Evolutionary conservation across 1,140 invertebrate species (phyloP).

Genomic region (Drosophila teissieri): DNA sequence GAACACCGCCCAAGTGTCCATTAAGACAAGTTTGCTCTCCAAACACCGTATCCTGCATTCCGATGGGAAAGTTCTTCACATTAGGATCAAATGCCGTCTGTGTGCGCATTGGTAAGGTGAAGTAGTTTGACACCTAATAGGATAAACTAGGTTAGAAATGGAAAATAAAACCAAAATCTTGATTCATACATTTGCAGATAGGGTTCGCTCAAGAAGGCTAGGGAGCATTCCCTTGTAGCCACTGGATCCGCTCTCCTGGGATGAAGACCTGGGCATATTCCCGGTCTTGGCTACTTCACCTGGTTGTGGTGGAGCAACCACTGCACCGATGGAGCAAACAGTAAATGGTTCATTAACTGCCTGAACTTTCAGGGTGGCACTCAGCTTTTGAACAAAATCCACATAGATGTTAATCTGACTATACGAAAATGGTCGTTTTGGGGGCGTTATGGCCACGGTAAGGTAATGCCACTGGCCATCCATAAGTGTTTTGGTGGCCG

Average conservation of each 20-base stretch:
- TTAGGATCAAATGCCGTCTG: constrained; percentile 85
- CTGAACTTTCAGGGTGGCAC: constrained; percentile 87
- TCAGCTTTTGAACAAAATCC: constrained; percentile 87
- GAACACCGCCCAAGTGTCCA: constrained; percentile 86
- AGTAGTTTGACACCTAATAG: constrained; percentile 85
- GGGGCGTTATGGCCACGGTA: constrained; percentile 86
- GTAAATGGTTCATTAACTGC: constrained; percentile 86
- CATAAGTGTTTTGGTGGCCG: constrained; percentile 85
- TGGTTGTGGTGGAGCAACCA: constrained; percentile 51
- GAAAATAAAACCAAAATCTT: neutral
- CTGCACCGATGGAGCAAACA: constrained; percentile 85
- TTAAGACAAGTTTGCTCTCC: constrained; percentile 85
- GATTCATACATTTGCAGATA: constrained; percentile 76
- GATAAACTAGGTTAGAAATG: neutral
- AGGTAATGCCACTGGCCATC: constrained; percentile 88
- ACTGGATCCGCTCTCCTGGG: constrained; percentile 58
- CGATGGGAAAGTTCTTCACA: constrained; percentile 85
- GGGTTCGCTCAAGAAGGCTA: constrained; percentile 78
- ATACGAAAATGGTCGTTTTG: constrained; percentile 87
- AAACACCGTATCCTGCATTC: constrained; percentile 86
- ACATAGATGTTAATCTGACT: constrained; percentile 88
- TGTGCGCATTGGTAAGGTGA: constrained; percentile 83
- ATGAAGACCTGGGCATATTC: constrained; percentile 59
- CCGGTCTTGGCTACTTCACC: constrained; percentile 41
- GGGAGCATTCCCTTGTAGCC: constrained; percentile 80